Conservation (phyloP, 2,888 invertebrate species). For the Chromoteleia sp. region DNA sequence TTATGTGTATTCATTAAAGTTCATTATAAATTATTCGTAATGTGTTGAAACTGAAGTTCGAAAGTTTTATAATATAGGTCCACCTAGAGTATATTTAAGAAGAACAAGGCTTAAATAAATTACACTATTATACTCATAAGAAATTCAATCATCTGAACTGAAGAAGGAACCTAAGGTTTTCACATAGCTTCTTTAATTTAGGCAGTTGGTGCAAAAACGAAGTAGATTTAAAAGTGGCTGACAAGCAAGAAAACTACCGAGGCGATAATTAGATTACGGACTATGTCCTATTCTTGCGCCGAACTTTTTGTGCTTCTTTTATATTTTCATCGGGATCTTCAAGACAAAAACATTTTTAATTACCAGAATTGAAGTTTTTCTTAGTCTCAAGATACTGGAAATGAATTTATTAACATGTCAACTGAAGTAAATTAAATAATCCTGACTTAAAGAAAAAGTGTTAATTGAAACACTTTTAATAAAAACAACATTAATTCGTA, state of each 20-base stretch:
- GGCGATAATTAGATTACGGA: conserved; percentile 45
- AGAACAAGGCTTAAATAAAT: conserved; percentile 86
- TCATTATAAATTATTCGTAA: conserved; percentile 17
- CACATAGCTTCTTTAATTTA: conserved; percentile 58
- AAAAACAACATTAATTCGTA: too few species aligned
- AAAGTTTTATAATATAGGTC: conserved; percentile 16
- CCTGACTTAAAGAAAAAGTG: not conserved
- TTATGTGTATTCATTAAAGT: conserved; percentile 18
- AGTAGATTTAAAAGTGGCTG: conserved; percentile 36
- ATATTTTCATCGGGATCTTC: conserved; percentile 27
- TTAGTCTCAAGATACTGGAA: not conserved
- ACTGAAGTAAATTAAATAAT: conserved; percentile 9
- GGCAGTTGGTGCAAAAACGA: conserved; percentile 21
- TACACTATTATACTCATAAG: conserved; percentile 79
- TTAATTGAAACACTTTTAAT: too few species aligned
- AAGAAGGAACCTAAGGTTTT: conserved; percentile 65
- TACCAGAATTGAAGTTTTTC: conserved; percentile 13
- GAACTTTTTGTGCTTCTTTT: conserved; percentile 30
- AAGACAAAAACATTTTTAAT: conserved; percentile 38
- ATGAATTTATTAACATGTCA: conserved; percentile 5
- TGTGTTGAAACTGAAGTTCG: conserved; percentile 1
- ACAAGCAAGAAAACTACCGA: conserved; percentile 20
- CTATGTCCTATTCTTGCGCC: conserved; percentile 31
- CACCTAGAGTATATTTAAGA: not conserved
- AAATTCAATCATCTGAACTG: conserved; percentile 76